Evolutionary conservation across 2,888 invertebrate genomes (phyloP).

Genomic region (Macrosoma leucophasiata): DNA sequence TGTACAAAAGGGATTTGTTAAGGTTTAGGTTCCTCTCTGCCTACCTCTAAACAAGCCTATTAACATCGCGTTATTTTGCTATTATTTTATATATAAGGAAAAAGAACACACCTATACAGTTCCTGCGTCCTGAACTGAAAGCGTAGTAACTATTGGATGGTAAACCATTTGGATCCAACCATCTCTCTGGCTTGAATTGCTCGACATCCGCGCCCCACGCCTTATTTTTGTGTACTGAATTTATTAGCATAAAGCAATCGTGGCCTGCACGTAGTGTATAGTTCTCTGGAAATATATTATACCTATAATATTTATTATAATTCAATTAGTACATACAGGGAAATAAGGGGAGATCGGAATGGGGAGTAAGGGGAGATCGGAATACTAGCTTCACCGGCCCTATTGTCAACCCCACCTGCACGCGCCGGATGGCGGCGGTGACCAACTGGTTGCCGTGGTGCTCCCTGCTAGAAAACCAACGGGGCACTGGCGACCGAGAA

Average conservation of each 20-base stretch:
- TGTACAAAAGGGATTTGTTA: slow-evolving; percentile 18
- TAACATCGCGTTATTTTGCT: no score
- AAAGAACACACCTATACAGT: slow-evolving; percentile 22
- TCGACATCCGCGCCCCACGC: slow-evolving; percentile 23
- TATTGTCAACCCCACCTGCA: slow-evolving; percentile 7
- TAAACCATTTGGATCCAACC: slow-evolving; percentile 12
- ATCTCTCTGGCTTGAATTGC: slow-evolving; percentile 20
- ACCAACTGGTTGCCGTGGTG: slow-evolving; percentile 7
- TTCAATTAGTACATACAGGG: no score
- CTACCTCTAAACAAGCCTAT: no score
- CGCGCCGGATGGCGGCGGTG: slow-evolving; percentile 7
- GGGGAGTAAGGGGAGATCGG: no score
- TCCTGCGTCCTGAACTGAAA: slow-evolving; percentile 21
- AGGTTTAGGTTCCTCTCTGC: no score
- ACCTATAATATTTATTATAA: no score
- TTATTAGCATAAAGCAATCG: slow-evolving; percentile 4
- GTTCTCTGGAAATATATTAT: slow-evolving; percentile 11
- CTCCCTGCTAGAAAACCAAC: slow-evolving; percentile 10
- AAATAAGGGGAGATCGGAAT: no score
- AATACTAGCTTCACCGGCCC: slow-evolving; percentile 6
- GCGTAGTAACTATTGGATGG: slow-evolving; percentile 17
- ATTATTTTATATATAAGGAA: no score
- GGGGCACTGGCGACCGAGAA: slow-evolving; percentile 4
- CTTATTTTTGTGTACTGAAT: slow-evolving; percentile 9
- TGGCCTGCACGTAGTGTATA: slow-evolving; percentile 7